A percentile compares a stretch with the other conserved stretches of the same genome.
phyloP scores from a whole-genome alignment of 2,888 invertebrate species.

The Tetramorium bicarinatum region DNA sequence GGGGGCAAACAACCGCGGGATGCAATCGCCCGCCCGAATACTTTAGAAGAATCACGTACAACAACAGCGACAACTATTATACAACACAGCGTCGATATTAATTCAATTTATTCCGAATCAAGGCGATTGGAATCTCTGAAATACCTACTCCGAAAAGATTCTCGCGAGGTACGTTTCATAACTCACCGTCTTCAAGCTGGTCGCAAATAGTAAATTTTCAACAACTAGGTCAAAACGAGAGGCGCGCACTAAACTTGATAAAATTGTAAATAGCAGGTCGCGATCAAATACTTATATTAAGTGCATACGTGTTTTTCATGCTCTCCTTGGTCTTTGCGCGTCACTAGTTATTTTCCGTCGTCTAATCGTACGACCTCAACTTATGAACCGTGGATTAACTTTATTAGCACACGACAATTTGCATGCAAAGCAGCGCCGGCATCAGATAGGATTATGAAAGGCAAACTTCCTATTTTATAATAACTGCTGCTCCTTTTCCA shows the following conservation, averaged over 20 bases:
- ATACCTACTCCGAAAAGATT: conserved; percentile 15
- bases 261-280: conserved; percentile 38
- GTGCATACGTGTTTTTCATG: conserved; percentile 35
- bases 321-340: neutral
- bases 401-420: conserved; percentile 74
- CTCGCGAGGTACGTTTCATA: conserved; percentile 10
- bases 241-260: conserved; percentile 14
- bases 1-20: neutral
- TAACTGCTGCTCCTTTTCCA: conserved; percentile 63
- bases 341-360: conserved; percentile 35
- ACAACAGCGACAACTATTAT: neutral
- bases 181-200: conserved; percentile 6
- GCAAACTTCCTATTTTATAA: conserved; percentile 69
- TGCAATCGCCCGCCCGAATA: neutral
- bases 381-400: conserved; percentile 63
- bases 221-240: conserved; percentile 23
- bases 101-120: conserved; percentile 34
- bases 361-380: conserved; percentile 20
- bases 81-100: conserved; percentile 25
- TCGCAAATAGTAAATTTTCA: conserved; percentile 39
- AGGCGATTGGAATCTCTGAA: conserved; percentile 36
- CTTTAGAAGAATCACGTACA: neutral
- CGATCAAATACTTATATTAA: conserved; percentile 28
- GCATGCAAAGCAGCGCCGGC: conserved; percentile 71
- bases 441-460: conserved; percentile 69